Conservation (phyloP, 2,113 vertebrate species). For the Pluvialis apricaria region DNA sequence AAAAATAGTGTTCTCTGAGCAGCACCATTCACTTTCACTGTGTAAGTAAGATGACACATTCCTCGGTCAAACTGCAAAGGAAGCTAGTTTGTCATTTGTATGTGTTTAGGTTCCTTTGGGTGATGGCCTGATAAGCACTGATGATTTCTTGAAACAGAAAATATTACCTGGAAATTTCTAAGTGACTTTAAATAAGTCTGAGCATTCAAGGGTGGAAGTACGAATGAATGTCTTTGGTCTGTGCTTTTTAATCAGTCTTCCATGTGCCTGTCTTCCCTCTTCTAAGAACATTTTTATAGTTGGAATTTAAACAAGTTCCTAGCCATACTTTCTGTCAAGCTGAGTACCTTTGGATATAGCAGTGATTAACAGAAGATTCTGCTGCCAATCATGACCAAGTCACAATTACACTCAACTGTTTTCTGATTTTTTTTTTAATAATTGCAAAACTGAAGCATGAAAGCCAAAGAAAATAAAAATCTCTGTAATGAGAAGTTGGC, state of each 20-base stretch:
- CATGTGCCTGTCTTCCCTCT: not conserved
- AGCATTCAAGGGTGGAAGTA: not conserved
- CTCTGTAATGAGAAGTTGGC: not conserved
- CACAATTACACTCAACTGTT: not conserved
- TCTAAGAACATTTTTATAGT: not conserved
- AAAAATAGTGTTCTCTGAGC: not conserved
- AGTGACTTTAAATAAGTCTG: not conserved
- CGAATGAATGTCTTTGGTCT: not conserved
- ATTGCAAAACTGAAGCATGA: not conserved
- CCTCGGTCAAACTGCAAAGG: not conserved
- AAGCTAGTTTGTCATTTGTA: not conserved
- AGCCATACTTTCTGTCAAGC: not conserved
- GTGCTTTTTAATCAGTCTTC: not conserved
- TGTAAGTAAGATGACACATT: not conserved
- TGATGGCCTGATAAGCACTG: not conserved
- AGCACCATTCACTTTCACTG: not conserved
- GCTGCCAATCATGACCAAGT: not conserved
- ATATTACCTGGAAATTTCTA: not conserved
- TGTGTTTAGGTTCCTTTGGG: not conserved
- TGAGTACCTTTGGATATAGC: not conserved
- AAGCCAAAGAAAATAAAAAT: not conserved
- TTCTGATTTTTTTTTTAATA: not conserved
- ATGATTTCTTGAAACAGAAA: not conserved
- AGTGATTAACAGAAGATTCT: not conserved
- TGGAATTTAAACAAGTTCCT: not conserved